These are phyloP conservation scores for Ceriagrion tenellum DNA, from an alignment of 2,888 invertebrate species.

Conservation along the genomic window DNA sequence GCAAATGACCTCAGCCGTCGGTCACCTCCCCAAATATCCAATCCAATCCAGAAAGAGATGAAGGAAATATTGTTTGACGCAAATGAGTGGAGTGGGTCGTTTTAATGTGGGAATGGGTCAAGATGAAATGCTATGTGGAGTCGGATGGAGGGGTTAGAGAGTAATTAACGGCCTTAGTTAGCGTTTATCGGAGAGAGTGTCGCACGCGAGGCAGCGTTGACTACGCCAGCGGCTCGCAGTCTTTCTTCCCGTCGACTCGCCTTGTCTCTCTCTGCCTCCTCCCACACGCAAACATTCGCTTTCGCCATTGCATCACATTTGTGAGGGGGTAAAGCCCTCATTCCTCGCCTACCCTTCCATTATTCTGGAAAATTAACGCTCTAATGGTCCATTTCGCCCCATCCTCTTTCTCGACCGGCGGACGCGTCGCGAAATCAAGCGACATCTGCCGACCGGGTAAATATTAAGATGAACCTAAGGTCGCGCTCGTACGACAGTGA, in stretches of 20 bases:
- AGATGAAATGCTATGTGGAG: not conserved
- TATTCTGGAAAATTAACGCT: not conserved
- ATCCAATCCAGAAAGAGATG: too few relatives aligned
- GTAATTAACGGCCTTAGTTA: constrained; percentile 15
- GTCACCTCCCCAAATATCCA: too few relatives aligned
- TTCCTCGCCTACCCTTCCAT: not conserved
- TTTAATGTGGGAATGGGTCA: not conserved
- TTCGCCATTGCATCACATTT: constrained; percentile 14
- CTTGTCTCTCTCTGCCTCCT: not conserved
- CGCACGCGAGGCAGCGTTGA: not conserved
- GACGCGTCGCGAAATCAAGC: not conserved
- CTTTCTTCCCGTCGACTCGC: not conserved
- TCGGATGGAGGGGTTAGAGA: constrained; percentile 1
- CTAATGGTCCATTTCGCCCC: not conserved
- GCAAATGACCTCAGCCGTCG: too few relatives aligned
- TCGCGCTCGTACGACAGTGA: not conserved
- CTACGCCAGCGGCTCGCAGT: not conserved
- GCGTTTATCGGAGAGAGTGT: not conserved
- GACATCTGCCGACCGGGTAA: not conserved
- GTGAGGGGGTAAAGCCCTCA: not conserved
- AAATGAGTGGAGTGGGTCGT: too few relatives aligned
- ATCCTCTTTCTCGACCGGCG: not conserved
- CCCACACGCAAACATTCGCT: not conserved
- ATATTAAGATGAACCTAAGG: not conserved
- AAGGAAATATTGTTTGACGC: too few relatives aligned